These are phyloP conservation scores for Numida meleagris DNA, from an alignment of 2,113 vertebrate genomes.

Conservation along the genomic window DNA sequence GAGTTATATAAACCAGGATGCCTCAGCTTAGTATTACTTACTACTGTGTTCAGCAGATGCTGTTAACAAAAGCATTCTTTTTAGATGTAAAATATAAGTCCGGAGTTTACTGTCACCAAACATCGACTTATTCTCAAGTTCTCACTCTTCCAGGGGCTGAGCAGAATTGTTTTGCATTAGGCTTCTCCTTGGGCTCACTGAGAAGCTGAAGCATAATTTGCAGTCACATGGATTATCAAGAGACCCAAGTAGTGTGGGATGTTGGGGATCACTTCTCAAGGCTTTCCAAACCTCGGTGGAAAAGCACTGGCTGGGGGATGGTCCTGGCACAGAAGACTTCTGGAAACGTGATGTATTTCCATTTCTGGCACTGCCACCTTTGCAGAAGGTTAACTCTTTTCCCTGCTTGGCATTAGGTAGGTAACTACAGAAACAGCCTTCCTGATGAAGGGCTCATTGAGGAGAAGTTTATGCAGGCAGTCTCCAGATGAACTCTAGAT, in stretches of 20 bases:
- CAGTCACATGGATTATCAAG: accelerated
- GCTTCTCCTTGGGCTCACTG: not conserved
- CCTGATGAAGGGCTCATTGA: accelerated
- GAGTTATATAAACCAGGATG: not conserved
- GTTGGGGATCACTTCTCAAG: not conserved
- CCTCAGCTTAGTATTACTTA: not conserved
- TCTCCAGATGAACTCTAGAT: not conserved
- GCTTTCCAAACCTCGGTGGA: not conserved
- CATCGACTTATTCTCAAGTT: not conserved
- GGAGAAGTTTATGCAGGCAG: accelerated
- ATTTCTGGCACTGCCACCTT: not conserved
- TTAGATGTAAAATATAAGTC: not conserved
- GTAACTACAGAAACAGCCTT: not conserved
- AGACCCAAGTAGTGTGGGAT: not conserved
- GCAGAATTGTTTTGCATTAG: accelerated
- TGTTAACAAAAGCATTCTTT: not conserved
- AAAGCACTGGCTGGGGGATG: not conserved
- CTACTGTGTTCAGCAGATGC: not conserved
- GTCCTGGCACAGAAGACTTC: not conserved
- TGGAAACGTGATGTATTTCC: not conserved
- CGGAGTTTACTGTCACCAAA: not conserved
- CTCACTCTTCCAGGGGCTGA: not conserved
- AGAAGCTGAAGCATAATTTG: not conserved
- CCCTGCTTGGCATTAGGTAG: accelerated
- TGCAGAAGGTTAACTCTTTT: not conserved